phyloP scores from a whole-genome alignment of 2,888 invertebrate species.

The Vandiemenella viatica region DNA sequence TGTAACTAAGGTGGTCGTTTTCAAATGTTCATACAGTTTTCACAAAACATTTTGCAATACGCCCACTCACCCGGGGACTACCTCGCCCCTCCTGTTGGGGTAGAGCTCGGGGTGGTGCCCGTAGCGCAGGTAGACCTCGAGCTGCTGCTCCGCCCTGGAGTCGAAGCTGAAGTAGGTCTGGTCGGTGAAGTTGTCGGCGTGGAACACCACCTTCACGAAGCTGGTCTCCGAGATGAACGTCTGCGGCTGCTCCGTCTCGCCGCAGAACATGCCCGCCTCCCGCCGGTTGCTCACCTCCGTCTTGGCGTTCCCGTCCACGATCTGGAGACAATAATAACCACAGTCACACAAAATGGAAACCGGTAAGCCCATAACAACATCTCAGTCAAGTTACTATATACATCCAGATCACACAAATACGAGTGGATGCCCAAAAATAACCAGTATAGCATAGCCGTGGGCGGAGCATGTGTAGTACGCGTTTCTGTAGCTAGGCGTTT shows the following conservation, averaged over 20 bases:
- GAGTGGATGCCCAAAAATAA: too few species aligned
- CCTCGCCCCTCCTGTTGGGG: slow-evolving; percentile 76
- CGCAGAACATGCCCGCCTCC: slow-evolving; percentile 82
- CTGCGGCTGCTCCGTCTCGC: slow-evolving; percentile 85
- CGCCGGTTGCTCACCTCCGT: slow-evolving; percentile 77
- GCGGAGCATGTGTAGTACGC: too few species aligned
- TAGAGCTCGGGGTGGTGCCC: slow-evolving; percentile 87
- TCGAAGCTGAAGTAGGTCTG: slow-evolving; percentile 80
- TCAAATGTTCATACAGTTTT: too few species aligned
- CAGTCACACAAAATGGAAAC: too few species aligned
- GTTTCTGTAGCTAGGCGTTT: too few species aligned
- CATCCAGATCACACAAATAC: too few species aligned
- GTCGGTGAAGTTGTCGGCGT: slow-evolving; percentile 85
- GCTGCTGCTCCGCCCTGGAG: slow-evolving; percentile 78
- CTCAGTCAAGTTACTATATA: too few species aligned
- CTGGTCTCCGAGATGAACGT: slow-evolving; percentile 90
- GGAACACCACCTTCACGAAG: slow-evolving; percentile 81
- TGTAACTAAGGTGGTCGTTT: too few species aligned
- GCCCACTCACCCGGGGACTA: slow-evolving; percentile 67
- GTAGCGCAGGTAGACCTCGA: slow-evolving; percentile 76
- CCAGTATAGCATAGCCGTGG: too few species aligned
- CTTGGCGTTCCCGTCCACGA: slow-evolving; percentile 80
- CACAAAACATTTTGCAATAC: too few species aligned
- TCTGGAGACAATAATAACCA: too few species aligned
- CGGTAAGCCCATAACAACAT: too few species aligned